phyloP scores from a whole-genome alignment of 2,113 vertebrate genomes.

The Periophthalmus modestus region DNA sequence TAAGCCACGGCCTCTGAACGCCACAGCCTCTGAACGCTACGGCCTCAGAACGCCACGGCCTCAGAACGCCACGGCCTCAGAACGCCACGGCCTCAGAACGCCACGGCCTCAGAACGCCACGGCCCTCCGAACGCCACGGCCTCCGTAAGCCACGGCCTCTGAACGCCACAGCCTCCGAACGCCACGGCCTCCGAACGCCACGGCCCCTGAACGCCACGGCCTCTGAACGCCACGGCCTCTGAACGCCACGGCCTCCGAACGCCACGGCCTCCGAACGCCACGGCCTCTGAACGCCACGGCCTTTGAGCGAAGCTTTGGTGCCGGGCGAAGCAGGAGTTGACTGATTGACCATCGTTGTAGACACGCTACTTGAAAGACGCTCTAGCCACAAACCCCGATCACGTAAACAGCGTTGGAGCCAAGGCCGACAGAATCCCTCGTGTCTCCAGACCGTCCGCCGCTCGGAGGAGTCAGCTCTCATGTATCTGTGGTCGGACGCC shows the following conservation, averaged over 20 bases:
- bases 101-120: too few relatives aligned
- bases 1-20: too few relatives aligned
- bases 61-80: too few relatives aligned
- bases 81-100: too few relatives aligned
- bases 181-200: too few relatives aligned
- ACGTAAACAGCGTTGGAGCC: conserved; percentile 75
- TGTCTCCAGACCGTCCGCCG: conserved; percentile 76
- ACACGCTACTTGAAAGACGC: conserved; percentile 62
- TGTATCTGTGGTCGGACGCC: conserved; percentile 78
- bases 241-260: too few relatives aligned
- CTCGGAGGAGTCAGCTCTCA: conserved; percentile 76
- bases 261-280: conserved; percentile 3
- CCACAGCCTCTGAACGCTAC: conserved; percentile 47
- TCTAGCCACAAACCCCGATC: conserved; percentile 60
- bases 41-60: too few relatives aligned
- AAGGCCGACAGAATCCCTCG: conserved; percentile 75
- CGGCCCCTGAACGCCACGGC: too few relatives aligned
- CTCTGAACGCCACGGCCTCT: conserved; percentile 20
- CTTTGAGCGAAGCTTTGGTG: too few relatives aligned
- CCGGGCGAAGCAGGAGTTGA: conserved; percentile 64
- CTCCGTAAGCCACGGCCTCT: too few relatives aligned
- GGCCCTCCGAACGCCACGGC: too few relatives aligned
- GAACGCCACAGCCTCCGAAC: too few relatives aligned
- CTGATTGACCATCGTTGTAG: conserved; percentile 73
- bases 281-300: conserved; percentile 48